Evolutionary conservation across 1,140 invertebrate species (phyloP), one percentile per base, ranked within the genome.

Genomic region (Diprion similis): DNA sequence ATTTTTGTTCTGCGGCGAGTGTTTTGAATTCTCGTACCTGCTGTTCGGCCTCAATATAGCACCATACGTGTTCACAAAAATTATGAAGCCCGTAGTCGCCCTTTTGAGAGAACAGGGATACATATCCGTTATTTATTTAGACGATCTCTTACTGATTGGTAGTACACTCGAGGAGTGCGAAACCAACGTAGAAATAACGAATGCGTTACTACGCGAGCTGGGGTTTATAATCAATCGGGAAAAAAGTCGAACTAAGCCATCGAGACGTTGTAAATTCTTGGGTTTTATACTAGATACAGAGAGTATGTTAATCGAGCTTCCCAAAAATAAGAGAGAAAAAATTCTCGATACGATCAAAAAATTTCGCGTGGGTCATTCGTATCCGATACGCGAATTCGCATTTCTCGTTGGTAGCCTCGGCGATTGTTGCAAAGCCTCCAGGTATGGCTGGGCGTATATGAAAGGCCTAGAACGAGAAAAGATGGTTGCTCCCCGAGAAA

Each of bases 141-240:
- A 79, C 71, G 79, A 79, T 66, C 66, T 80, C 17, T 70, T 80
- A 11, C 73, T 76, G 46, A 75, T 80, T 24, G 77, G 76, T 10
- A 71, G 73, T 64, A 70, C 74, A 18, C 65, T 68, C 17, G 66
- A 51, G 46, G 66, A 68, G n/a, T 73, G 72, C 45, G 9, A 69
- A 69, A 46, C 4, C 66, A 73, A 73, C 68, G 46, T 68, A 64
- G 68, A 68, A 69, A 51, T 51, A 45, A 76, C n/a, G n/a, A n/a
- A n/a, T n/a, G n/a, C 11, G 17, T 18, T 76, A 46, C 68, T 76
- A n/a, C 46, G 64, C 1, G 46, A 59, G 9, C 19, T 76, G 17
- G 71, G 75, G 7, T 73, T 76, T 73, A 66, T 71, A 18, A 65
- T 78, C 15, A 80, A 80, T 70, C 8, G 15, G 8, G 59, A 74